phyloP scores from a whole-genome alignment of 2,113 vertebrate genomes.

The Alethe castanea region DNA sequence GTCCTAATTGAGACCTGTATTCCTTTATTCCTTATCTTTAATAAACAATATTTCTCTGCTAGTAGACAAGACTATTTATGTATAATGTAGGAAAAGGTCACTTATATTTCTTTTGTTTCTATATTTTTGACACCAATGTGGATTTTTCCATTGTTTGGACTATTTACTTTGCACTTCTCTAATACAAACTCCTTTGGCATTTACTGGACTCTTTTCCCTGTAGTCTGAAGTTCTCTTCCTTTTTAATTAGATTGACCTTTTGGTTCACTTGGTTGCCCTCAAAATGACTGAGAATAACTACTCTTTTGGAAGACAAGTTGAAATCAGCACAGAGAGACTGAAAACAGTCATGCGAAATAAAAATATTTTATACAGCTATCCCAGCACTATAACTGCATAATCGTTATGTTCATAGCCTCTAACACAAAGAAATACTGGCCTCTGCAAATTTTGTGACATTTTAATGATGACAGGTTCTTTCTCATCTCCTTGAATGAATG shows the following conservation, averaged over 20 bases:
- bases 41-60: conserved; percentile 21
- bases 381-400: conserved; percentile 48
- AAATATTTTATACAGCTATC: conserved; percentile 55
- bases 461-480: conserved; percentile 51
- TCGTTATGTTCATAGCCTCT: conserved; percentile 55
- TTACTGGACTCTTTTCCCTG: conserved; percentile 47
- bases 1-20: conserved; percentile 27
- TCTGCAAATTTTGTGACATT: conserved; percentile 50
- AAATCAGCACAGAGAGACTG: conserved; percentile 63
- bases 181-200: conserved; percentile 68
- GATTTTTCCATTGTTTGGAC: conserved; percentile 58
- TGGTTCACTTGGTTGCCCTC: conserved; percentile 71
- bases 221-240: conserved; percentile 63
- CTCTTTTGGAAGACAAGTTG: conserved; percentile 53
- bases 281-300: conserved; percentile 70
- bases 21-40: conserved; percentile 43
- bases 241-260: conserved; percentile 83
- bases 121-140: conserved; percentile 60
- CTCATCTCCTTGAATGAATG: conserved; percentile 52
- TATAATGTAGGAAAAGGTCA: conserved; percentile 69
- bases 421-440: conserved; percentile 60
- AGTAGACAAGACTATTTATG: conserved; percentile 50
- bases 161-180: conserved; percentile 65
- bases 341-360: conserved; percentile 68
- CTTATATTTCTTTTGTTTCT: not conserved